Evolutionary conservation across 2,888 invertebrate genomes (phyloP), one percentile per base, ranked within the genome.

Genomic region (Trichogramma dendrolimi): DNA sequence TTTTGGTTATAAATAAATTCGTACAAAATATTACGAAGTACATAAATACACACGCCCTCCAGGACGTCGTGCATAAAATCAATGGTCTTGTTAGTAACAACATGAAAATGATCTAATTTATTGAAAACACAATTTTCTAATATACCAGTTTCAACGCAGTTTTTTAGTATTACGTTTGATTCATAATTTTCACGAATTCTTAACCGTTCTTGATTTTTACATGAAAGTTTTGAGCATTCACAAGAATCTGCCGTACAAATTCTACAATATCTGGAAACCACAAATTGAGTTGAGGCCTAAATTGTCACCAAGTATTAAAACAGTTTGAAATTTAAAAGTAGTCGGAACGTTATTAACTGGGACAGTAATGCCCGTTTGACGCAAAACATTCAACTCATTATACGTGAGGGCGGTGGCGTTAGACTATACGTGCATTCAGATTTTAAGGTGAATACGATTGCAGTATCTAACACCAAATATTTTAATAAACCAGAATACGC

Each of bases 21-120:
- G 38, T 63, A 42, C 6, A 49, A 59, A 14, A 63, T 56, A 40
- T 41, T 14, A 48, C 41, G 48, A 46, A 59, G 59, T 47, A 48
- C 46, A 43, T 55, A 47, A 6, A 51, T 1, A 42, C 58, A 51
- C 6, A 44, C 50, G 10, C 60, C 63, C 38, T 60, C 57, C 10
- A 60, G 52, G 7, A 63, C 40, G 48, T 60, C 60, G 50, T 63
- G 63, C 63, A 60, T 60, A 10, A 60, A 48, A 49, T 63, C 60
- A 14, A 60, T 43, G 5, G 48, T 55, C 52, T 42, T 56, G 40
- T 63, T 63, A 5, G 52, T 53, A 27, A n/a, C 44, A 1, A 55
- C 44, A 48, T 60, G 53, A 27, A 60, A 55, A 39, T 52, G 49
- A 46, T 41, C 11, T 6, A 55, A 47, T 38, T 8, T 8, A 27